Conservation (phyloP, 2,797 vertebrate species). For the Synanceia verrucosa region DNA sequence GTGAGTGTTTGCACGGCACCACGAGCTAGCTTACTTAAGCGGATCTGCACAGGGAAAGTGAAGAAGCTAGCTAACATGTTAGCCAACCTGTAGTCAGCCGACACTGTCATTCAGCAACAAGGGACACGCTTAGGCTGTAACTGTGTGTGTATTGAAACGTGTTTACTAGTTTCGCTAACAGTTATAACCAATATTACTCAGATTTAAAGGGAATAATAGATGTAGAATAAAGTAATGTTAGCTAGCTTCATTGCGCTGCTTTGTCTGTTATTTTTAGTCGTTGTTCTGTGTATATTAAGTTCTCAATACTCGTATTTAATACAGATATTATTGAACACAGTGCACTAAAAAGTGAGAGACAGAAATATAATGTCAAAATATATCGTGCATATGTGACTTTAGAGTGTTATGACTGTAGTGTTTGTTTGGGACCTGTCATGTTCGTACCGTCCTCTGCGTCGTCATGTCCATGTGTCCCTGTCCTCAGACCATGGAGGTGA, state of each 20-base stretch:
- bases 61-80: constrained; percentile 26
- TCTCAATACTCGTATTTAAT: rapidly evolving
- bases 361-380: too few species aligned
- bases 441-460: neutral
- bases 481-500: constrained; percentile 59
- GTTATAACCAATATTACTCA: neutral
- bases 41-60: neutral
- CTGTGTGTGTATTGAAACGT: neutral
- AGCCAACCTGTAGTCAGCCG: constrained; percentile 49
- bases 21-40: neutral
- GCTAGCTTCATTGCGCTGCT: neutral
- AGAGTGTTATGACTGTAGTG: too few species aligned
- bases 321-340: neutral
- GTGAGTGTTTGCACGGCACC: constrained; percentile 57
- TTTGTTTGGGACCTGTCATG: neutral
- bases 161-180: too few species aligned
- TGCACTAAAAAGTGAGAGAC: too few species aligned
- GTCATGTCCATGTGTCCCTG: neutral
- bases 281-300: neutral
- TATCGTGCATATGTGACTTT: neutral
- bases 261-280: neutral
- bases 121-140: neutral
- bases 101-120: neutral
- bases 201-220: neutral
- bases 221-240: too few species aligned